Evolutionary conservation across 2,797 vertebrate genomes (phyloP).

Genomic region (Tragopan temminckii): DNA sequence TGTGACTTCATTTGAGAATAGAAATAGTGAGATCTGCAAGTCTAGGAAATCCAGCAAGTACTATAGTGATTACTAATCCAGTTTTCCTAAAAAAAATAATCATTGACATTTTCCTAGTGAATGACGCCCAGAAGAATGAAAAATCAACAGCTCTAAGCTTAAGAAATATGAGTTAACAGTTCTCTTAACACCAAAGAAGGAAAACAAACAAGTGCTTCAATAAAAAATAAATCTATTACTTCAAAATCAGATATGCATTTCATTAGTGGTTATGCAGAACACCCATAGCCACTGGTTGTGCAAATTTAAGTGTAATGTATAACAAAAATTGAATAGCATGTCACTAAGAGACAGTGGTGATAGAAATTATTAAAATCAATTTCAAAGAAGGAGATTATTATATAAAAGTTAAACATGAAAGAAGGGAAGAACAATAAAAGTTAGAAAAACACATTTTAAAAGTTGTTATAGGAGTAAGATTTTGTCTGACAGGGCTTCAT

Average conservation of each 20-base stretch:
- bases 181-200: neutral
- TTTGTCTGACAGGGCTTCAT: neutral
- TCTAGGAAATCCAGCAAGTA: neutral
- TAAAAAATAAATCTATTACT: neutral
- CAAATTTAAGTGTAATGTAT: neutral
- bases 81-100: neutral
- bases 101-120: neutral
- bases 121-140: neutral
- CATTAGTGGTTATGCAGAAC: neutral
- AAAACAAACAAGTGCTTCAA: neutral
- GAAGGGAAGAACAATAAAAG: neutral
- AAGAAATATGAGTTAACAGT: neutral
- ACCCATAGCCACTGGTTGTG: neutral
- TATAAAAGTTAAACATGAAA: neutral
- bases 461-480: neutral
- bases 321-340: neutral
- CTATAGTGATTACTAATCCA: neutral
- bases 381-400: neutral
- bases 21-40: neutral
- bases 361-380: neutral
- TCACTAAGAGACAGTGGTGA: neutral
- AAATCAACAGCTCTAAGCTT: neutral
- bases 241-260: neutral
- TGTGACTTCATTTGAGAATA: neutral
- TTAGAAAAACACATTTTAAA: neutral